Conservation (phyloP, 2,797 vertebrate genomes). For the Rousettus madagascariensis region DNA sequence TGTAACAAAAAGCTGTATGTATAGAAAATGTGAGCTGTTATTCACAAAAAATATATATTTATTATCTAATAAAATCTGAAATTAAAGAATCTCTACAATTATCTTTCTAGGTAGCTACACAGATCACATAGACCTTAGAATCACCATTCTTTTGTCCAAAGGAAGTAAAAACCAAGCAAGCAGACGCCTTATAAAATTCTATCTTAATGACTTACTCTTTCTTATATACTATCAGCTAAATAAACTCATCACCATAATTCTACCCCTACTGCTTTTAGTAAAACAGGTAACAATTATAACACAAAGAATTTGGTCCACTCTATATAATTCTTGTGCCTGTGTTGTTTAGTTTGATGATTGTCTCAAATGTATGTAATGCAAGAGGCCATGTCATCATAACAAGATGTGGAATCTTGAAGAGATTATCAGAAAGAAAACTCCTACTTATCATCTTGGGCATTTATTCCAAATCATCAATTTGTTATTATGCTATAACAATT, state of each 20-base stretch:
- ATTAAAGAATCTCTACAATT: background rate
- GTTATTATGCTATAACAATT: background rate
- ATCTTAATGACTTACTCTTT: background rate
- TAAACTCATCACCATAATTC: background rate
- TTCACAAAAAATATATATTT: background rate
- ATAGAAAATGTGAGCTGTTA: background rate
- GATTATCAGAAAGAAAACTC: background rate
- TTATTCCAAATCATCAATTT: conserved; percentile 32
- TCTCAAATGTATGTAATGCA: background rate
- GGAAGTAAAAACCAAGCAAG: background rate
- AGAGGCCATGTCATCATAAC: background rate
- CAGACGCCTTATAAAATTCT: background rate
- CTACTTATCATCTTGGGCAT: background rate
- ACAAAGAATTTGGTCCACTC: background rate
- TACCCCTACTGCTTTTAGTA: background rate
- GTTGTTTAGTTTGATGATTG: background rate
- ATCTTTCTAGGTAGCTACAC: background rate
- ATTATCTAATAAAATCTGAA: background rate
- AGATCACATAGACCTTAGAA: background rate
- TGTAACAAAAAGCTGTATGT: background rate
- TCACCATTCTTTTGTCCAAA: background rate
- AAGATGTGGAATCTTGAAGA: background rate
- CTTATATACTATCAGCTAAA: background rate
- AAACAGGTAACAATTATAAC: background rate
- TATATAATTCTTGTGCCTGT: background rate